These are phyloP conservation scores for Moxostoma hubbsi DNA, from an alignment of 2,797 vertebrate species.

Conservation along the genomic window DNA sequence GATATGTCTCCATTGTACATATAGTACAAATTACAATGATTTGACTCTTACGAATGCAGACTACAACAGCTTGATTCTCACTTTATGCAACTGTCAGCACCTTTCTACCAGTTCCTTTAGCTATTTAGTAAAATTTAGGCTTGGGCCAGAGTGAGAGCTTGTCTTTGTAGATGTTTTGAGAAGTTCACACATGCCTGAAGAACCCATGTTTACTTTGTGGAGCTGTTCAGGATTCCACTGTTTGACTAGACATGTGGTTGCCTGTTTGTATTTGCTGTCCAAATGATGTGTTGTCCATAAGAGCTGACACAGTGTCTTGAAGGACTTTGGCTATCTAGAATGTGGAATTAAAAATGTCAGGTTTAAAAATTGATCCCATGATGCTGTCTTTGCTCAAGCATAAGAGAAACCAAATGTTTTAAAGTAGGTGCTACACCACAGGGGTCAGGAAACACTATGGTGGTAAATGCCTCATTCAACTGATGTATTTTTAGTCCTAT, in stretches of 20 bases:
- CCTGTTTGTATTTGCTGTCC: slow-evolving; percentile 19
- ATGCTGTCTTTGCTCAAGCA: slow-evolving; percentile 7
- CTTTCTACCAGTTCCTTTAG: neutral
- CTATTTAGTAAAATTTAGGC: neutral
- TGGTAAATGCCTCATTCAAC: neutral
- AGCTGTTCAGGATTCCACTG: slow-evolving; percentile 7
- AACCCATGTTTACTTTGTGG: neutral
- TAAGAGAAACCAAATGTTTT: slow-evolving; percentile 17
- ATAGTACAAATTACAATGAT: too few relatives aligned
- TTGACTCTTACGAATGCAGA: neutral
- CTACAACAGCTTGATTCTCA: too few relatives aligned
- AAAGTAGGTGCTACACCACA: slow-evolving; percentile 21
- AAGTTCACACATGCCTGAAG: slow-evolving; percentile 11
- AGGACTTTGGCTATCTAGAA: too few relatives aligned
- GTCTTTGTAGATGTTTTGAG: neutral
- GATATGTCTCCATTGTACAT: slow-evolving; percentile 17
- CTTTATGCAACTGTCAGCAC: neutral
- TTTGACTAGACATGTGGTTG: slow-evolving; percentile 18
- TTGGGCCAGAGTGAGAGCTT: neutral
- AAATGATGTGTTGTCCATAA: neutral
- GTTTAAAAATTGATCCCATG: neutral
- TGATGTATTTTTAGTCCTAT: neutral
- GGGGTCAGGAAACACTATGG: slow-evolving; percentile 4
- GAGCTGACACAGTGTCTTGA: too few relatives aligned
- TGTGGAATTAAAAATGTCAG: neutral